These are phyloP conservation scores for Netelia fuscicornis DNA, from an alignment of 2,888 invertebrate species.

Conservation along the genomic window DNA sequence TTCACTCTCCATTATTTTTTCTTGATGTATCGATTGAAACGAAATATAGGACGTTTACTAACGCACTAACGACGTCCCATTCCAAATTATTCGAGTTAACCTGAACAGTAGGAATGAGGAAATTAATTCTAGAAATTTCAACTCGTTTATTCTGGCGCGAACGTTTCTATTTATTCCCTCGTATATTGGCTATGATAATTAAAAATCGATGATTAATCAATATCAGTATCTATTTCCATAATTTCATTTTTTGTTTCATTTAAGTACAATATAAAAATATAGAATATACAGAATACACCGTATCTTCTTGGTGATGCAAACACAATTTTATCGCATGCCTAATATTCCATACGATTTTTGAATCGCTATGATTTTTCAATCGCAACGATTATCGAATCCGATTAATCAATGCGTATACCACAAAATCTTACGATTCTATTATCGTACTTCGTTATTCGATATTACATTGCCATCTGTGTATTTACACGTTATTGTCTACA, in stretches of 20 bases:
- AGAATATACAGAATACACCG: not conserved
- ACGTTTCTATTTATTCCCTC: not conserved
- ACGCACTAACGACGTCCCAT: too few relatives aligned
- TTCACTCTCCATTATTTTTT: too few relatives aligned
- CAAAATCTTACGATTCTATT: conserved; percentile 20
- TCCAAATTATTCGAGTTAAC: too few relatives aligned
- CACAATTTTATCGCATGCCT: not conserved
- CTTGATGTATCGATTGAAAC: too few relatives aligned
- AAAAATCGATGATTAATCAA: not conserved
- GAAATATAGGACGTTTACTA: too few relatives aligned
- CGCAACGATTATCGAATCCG: not conserved
- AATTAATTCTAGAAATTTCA: conserved; percentile 1
- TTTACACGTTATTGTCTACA: conserved; percentile 49
- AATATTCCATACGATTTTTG: not conserved
- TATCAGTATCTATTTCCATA: not conserved
- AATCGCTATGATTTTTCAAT: not conserved
- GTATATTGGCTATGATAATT: not conserved
- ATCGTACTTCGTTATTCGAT: not conserved
- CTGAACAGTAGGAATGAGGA: not conserved
- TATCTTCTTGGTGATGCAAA: not conserved
- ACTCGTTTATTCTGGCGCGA: not conserved
- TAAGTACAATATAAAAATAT: conserved; percentile 53
- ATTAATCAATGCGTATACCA: not conserved
- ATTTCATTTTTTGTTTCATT: not conserved
- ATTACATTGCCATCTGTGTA: conserved; percentile 46